A percentile compares a stretch with the other conserved stretches of the same genome.
phyloP scores from a whole-genome alignment of 2,113 vertebrate genomes.

The Oryzias woworae region DNA sequence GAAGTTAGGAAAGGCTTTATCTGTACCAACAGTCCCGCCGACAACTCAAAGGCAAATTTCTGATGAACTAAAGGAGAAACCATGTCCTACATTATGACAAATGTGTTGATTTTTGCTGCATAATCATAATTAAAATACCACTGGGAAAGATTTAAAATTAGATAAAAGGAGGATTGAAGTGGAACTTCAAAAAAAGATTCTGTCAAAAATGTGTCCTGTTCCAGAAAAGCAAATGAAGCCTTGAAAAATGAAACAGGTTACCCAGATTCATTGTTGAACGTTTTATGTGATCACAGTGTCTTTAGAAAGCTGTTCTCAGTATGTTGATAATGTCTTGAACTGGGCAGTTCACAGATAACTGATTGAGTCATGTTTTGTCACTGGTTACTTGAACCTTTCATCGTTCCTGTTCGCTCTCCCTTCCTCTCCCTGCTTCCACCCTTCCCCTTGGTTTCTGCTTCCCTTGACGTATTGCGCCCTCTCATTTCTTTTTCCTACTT shows the following conservation, averaged over 20 bases:
- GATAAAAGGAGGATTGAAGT: too few species aligned
- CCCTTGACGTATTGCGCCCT: slow-evolving; percentile 48
- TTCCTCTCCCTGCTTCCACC: slow-evolving; percentile 51
- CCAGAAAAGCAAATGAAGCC: slow-evolving; percentile 48
- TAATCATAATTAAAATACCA: too few species aligned
- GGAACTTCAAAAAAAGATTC: too few species aligned
- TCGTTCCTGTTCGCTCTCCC: slow-evolving; percentile 55
- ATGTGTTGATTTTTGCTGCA: too few species aligned
- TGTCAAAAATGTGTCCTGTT: slow-evolving; percentile 40
- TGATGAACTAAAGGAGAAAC: too few species aligned
- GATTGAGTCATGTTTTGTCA: slow-evolving; percentile 73
- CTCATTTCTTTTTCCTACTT: slow-evolving; percentile 33
- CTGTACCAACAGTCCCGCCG: too few species aligned
- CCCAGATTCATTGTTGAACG: slow-evolving; percentile 47
- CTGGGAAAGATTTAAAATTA: too few species aligned
- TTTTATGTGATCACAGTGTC: slow-evolving; percentile 55
- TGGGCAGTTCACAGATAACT: slow-evolving; percentile 60
- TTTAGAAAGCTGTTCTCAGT: slow-evolving; percentile 45
- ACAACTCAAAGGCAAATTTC: too few species aligned
- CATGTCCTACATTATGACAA: too few species aligned
- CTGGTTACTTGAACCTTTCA: slow-evolving; percentile 63
- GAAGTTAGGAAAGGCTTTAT: too few species aligned
- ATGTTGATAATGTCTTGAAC: slow-evolving; percentile 45
- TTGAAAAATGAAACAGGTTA: slow-evolving; percentile 46
- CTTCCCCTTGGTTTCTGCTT: slow-evolving; percentile 36